These are phyloP conservation scores for Leucopsar rothschildi DNA, from an alignment of 2,113 vertebrate species.

Conservation along the genomic window DNA sequence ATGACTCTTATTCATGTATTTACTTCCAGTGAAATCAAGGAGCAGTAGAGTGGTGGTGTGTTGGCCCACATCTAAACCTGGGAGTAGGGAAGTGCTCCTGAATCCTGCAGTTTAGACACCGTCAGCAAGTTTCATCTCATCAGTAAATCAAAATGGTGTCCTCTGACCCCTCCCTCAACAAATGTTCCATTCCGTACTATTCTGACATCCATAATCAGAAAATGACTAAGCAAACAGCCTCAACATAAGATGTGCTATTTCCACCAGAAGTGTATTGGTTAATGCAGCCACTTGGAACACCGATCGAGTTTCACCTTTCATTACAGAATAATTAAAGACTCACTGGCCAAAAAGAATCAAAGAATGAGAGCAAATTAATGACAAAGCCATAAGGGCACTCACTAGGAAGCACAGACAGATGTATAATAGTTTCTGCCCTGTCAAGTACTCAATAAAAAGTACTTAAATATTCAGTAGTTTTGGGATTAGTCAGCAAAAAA, in stretches of 20 bases:
- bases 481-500: slow-evolving; percentile 17
- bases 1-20: not conserved
- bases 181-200: not conserved
- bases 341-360: not conserved
- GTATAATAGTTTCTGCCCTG: not conserved
- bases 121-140: not conserved
- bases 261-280: not conserved
- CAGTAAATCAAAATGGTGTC: not conserved
- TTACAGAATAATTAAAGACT: not conserved
- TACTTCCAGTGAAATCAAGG: not conserved
- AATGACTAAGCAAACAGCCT: not conserved
- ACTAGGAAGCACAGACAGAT: not conserved
- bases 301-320: not conserved
- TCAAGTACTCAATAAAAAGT: not conserved
- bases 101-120: not conserved
- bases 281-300: not conserved
- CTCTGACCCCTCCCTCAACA: not conserved
- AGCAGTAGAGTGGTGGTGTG: not conserved
- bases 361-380: not conserved
- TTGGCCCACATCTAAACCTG: not conserved
- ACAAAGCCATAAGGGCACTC: not conserved
- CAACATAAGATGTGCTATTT: not conserved
- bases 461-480: slow-evolving; percentile 23
- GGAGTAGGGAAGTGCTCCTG: not conserved
- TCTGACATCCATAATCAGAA: not conserved